These are phyloP conservation scores for Subacronicta megacephala DNA, from an alignment of 2,888 invertebrate genomes.

Conservation along the genomic window DNA sequence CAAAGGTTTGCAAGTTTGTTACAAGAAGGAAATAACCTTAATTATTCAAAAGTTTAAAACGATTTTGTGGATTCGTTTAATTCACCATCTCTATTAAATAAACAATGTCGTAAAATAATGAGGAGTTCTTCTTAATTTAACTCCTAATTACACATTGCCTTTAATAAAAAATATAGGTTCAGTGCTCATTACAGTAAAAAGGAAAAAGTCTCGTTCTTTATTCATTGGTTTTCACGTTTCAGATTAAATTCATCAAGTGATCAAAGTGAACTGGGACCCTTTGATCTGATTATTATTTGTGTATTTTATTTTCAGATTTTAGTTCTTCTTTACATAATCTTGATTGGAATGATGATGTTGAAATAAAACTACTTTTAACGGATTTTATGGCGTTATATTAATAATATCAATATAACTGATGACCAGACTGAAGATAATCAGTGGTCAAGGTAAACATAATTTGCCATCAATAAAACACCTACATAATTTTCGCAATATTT, in stretches of 20 bases:
- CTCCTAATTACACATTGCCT: slow-evolving; percentile 20
- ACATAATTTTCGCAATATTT: not conserved
- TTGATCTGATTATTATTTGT: slow-evolving; percentile 42
- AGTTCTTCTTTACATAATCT: not conserved
- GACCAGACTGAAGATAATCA: too few relatives aligned
- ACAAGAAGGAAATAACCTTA: not conserved
- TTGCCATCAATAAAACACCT: not conserved
- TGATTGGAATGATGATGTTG: not conserved
- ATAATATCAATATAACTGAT: too few relatives aligned
- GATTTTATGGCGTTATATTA: too few relatives aligned
- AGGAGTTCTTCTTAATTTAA: not conserved
- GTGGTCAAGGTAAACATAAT: not conserved
- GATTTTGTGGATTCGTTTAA: too few relatives aligned
- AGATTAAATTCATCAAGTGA: slow-evolving; percentile 49
- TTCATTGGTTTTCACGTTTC: slow-evolving; percentile 44
- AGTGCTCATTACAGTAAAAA: slow-evolving; percentile 29
- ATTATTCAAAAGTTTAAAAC: too few relatives aligned
- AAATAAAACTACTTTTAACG: too few relatives aligned
- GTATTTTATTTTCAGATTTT: slow-evolving; percentile 8
- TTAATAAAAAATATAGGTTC: slow-evolving; percentile 21
- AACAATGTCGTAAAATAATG: too few relatives aligned
- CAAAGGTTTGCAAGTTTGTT: not conserved
- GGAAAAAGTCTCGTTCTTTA: slow-evolving; percentile 39
- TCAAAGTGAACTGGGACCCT: slow-evolving; percentile 44
- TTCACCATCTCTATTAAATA: too few relatives aligned